These are phyloP conservation scores for Onychostoma macrolepis DNA, from an alignment of 2,113 vertebrate genomes.

Conservation along the genomic window DNA sequence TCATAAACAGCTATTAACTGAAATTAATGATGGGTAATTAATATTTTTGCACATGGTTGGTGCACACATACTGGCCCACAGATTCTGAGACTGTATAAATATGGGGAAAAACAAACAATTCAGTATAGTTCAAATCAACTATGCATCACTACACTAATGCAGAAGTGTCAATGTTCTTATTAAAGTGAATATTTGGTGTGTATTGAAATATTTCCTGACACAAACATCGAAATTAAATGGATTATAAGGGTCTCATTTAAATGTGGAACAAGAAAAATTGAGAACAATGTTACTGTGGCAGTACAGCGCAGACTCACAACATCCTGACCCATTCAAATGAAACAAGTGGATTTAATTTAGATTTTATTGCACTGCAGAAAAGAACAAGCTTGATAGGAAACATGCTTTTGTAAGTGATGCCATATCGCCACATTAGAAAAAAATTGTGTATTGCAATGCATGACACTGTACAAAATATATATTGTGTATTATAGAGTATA, in stretches of 20 bases:
- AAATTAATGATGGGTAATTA: not conserved
- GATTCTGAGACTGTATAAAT: not conserved
- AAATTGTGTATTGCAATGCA: not conserved
- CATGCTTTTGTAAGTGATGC: conserved; percentile 19
- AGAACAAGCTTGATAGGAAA: conserved; percentile 29
- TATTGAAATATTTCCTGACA: not conserved
- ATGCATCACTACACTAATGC: not conserved
- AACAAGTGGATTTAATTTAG: conserved; percentile 21
- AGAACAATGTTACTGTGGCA: not conserved
- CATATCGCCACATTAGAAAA: not conserved
- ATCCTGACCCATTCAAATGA: not conserved
- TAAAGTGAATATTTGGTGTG: not conserved
- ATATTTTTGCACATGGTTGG: not conserved
- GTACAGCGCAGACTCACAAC: not conserved
- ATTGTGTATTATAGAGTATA: no score
- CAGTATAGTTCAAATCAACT: not conserved
- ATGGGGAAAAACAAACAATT: not conserved
- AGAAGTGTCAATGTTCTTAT: not conserved
- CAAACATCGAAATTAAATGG: not conserved
- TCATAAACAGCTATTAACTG: not conserved
- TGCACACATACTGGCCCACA: not conserved
- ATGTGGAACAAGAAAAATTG: not conserved
- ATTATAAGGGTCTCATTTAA: not conserved
- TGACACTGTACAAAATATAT: not conserved
- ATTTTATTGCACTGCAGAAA: conserved; percentile 13